Evolutionary conservation across 2,113 vertebrate species (phyloP), one percentile per base, ranked within the genome.

Genomic region (Hyaena hyaena): DNA sequence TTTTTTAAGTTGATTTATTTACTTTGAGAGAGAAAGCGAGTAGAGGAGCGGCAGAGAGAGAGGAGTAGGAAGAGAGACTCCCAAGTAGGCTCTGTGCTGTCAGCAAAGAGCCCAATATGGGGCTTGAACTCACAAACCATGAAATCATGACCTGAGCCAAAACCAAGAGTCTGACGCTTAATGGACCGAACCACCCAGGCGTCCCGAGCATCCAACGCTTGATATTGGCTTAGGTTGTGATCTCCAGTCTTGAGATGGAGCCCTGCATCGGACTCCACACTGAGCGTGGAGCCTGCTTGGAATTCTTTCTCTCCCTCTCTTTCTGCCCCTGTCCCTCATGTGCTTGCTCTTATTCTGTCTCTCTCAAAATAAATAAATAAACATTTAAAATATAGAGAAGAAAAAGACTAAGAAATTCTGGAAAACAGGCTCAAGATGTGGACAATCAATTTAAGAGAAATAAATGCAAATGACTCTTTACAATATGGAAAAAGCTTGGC

Each of bases 381-480:
- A 33, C 31, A 33, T 68, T 33, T 96, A 71, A 53, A 95, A 97
- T 90, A 73, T 7, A 73, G 48, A 80, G 35, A 92, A 88, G 92
- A 76, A 93, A 87, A 93, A 90, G 31, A 65, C 35, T 82, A 65
- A 66, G 53, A 35, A 74, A 61, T 90, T 96, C 61, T 45, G 66
- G 69, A 88, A 89, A 87, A 73, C 23, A 48, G 28, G 68, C 53
- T 86, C 92, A 68, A 95, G 24, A n/a, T 39, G 88, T 39, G 43
- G 95, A 79, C 23, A 84, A 88, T 61, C 39, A 85, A 33, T 84
- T 68, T 87, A 93, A 94, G 81, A 86, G 15, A 95, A 96, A 90
- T 23, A 93, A 94, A 94, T 84, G 50, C 43, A 93, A 95, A 91
- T 58, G 7, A 17, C 9, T 84, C n/a, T 66, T 35, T 71, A 80